Conservation (phyloP, 2,113 vertebrate genomes). For the Zosterops lateralis region DNA sequence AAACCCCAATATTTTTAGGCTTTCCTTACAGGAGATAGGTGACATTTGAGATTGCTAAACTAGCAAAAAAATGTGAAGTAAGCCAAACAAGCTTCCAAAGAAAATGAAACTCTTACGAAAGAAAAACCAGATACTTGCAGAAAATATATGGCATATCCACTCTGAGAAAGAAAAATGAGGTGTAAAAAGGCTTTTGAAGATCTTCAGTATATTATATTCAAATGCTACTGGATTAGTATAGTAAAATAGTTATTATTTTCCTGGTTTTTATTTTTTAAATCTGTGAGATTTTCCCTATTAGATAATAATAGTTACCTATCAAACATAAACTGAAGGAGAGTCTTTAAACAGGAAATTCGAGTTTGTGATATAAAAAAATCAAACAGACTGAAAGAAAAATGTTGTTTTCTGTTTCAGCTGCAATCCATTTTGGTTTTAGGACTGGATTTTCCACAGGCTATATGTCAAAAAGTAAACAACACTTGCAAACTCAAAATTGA, state of each 20-base stretch:
- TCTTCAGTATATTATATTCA: background rate
- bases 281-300: background rate
- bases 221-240: background rate
- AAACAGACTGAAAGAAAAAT: background rate
- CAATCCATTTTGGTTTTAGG: background rate
- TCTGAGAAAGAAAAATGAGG: background rate
- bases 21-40: background rate
- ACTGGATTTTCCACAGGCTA: background rate
- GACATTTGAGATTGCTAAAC: background rate
- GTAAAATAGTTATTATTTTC: background rate
- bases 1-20: background rate
- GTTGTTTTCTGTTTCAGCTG: background rate
- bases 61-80: background rate
- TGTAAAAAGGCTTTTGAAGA: background rate
- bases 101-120: background rate
- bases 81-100: background rate
- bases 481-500: background rate
- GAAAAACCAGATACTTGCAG: background rate
- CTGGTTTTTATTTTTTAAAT: background rate
- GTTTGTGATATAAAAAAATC: background rate
- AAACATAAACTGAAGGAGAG: background rate
- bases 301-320: background rate
- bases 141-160: background rate
- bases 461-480: background rate
- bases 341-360: background rate